phyloP scores from a whole-genome alignment of 2,113 vertebrate genomes.

The Sinocyclocheilus anophthalmus region DNA sequence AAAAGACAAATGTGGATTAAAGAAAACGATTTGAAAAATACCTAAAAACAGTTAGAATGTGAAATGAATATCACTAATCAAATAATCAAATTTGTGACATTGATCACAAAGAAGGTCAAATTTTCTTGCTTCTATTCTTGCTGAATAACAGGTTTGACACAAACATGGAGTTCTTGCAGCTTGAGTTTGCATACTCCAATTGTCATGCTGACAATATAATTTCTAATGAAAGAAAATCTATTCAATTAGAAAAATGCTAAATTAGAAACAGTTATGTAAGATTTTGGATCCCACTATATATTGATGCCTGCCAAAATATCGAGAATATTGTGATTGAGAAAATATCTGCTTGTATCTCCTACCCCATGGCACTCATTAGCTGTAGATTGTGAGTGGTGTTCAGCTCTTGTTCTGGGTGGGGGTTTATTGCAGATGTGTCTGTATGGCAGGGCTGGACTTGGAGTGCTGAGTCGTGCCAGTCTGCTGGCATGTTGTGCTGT shows the following conservation, averaged over 20 bases:
- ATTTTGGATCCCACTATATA: neutral
- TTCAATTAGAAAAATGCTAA: neutral
- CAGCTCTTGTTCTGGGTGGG: constrained; percentile 21
- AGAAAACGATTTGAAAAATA: neutral
- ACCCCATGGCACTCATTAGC: neutral
- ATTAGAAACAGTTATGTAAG: neutral
- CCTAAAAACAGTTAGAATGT: neutral
- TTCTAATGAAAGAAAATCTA: constrained; percentile 1
- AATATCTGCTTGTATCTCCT: neutral
- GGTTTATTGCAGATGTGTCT: constrained; percentile 39
- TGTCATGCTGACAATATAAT: neutral
- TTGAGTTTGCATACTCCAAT: neutral
- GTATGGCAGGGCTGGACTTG: constrained; percentile 36
- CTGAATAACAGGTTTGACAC: neutral
- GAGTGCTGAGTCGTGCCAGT: constrained; percentile 22
- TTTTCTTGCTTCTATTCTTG: neutral
- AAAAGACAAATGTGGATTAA: neutral
- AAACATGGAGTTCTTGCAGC: neutral
- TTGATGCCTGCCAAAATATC: neutral
- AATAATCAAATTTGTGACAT: neutral
- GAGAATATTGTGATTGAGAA: neutral
- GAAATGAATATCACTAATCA: neutral
- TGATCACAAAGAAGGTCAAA: neutral
- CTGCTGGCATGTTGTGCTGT: neutral
- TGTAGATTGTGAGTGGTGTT: constrained; percentile 17